Conservation (phyloP, 2,888 invertebrate species). For the Brachyopa scutellaris region DNA sequence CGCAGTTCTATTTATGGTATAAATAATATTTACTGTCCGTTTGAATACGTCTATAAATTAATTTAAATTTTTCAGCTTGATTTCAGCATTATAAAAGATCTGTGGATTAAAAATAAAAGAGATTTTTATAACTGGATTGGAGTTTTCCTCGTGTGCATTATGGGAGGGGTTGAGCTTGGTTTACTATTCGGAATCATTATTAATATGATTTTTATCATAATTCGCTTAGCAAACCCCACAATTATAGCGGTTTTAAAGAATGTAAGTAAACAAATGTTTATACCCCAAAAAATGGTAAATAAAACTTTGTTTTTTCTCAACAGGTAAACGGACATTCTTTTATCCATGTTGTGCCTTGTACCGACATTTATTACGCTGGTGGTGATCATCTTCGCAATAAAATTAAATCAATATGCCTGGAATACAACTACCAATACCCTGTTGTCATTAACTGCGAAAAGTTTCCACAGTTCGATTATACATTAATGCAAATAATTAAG, state of each 20-base stretch:
- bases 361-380: conserved; percentile 88
- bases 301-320: too few species aligned
- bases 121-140: conserved; percentile 87
- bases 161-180: conserved; percentile 90
- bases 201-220: conserved; percentile 86
- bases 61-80: conserved; percentile 82
- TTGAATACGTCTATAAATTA: too few species aligned
- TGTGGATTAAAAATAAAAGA: conserved; percentile 84
- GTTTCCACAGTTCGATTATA: conserved; percentile 87
- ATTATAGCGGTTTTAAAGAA: conserved; percentile 75
- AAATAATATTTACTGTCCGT: neutral
- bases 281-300: too few species aligned
- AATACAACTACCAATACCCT: conserved; percentile 82
- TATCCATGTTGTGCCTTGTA: conserved; percentile 85
- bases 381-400: conserved; percentile 85
- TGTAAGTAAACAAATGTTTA: too few species aligned
- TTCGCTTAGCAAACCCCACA: conserved; percentile 86
- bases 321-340: conserved; percentile 83
- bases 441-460: conserved; percentile 86
- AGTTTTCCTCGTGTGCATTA: conserved; percentile 87
- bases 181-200: conserved; percentile 88
- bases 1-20: conserved; percentile 92
- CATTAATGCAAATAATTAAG: conserved; percentile 85
- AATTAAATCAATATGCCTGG: conserved; percentile 83
- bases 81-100: conserved; percentile 81